A percentile compares a stretch with the other conserved stretches of the same genome.
These are phyloP conservation scores for Istiophorus platypterus DNA, from an alignment of 2,113 vertebrate species.

Conservation along the genomic window DNA sequence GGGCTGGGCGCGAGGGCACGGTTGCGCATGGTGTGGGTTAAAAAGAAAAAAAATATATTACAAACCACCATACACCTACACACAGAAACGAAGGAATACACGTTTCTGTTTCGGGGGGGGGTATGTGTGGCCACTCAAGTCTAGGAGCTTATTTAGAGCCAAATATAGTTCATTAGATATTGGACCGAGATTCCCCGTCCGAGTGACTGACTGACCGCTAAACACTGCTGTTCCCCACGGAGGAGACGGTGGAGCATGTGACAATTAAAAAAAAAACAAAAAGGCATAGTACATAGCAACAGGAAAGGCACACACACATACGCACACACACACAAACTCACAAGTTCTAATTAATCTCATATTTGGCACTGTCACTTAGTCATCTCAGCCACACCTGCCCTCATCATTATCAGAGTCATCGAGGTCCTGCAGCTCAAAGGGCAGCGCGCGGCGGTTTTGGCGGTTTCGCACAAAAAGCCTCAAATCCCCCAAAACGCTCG, in stretches of 20 bases:
- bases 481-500: slow-evolving; percentile 19
- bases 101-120: slow-evolving; percentile 4
- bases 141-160: slow-evolving; percentile 38
- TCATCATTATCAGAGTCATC: slow-evolving; percentile 28
- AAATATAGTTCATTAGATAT: slow-evolving; percentile 60
- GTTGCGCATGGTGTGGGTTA: not conserved
- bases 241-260: not conserved
- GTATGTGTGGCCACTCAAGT: slow-evolving; percentile 12
- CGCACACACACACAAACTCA: not conserved
- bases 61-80: slow-evolving; percentile 31
- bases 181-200: slow-evolving; percentile 34
- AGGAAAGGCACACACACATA: not conserved
- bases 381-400: slow-evolving; percentile 12
- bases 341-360: slow-evolving; percentile 29
- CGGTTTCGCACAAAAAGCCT: slow-evolving; percentile 32
- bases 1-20: not conserved
- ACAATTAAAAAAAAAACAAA: slow-evolving; percentile 29
- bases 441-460: slow-evolving; percentile 15
- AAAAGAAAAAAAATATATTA: slow-evolving; percentile 31
- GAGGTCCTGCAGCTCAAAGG: slow-evolving; percentile 21
- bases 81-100: not conserved
- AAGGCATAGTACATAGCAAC: not conserved
- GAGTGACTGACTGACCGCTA: slow-evolving; percentile 48
- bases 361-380: not conserved
- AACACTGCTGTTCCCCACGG: slow-evolving; percentile 29